Evolutionary conservation across 2,113 vertebrate species (phyloP).

Genomic region (Pyxicephalus adspersus): DNA sequence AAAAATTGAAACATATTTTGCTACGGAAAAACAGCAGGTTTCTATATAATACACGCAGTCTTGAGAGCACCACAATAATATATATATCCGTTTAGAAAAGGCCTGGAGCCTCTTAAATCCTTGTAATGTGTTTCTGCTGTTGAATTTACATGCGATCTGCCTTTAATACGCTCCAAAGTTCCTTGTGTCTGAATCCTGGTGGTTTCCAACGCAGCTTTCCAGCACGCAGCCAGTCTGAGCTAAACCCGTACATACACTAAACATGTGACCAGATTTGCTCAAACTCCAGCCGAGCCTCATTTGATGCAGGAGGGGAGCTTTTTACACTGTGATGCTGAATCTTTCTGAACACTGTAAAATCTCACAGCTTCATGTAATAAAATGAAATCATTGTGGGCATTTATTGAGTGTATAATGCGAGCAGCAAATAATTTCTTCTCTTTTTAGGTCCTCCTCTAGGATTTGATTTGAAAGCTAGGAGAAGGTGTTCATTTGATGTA

Average conservation of each 20-base stretch:
- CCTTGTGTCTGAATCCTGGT: background rate
- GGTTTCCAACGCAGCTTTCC: slow-evolving; percentile 9
- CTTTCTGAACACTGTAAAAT: slow-evolving; percentile 47
- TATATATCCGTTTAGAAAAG: background rate
- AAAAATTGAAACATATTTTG: background rate
- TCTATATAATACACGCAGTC: background rate
- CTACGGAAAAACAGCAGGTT: background rate
- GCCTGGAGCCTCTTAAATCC: background rate
- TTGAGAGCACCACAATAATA: background rate
- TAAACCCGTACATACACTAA: slow-evolving; percentile 1
- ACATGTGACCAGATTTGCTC: slow-evolving; percentile 31
- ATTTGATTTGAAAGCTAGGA: background rate
- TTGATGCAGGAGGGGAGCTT: slow-evolving; percentile 51
- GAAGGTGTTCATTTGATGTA: slow-evolving; percentile 13
- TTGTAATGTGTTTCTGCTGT: background rate
- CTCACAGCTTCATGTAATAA: slow-evolving; percentile 58
- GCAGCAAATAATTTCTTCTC: background rate
- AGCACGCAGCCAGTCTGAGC: slow-evolving; percentile 10
- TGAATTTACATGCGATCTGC: background rate
- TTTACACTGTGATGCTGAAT: slow-evolving; percentile 23
- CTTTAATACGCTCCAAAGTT: slow-evolving; percentile 28
- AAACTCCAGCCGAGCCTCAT: slow-evolving; percentile 46
- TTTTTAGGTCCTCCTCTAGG: background rate
- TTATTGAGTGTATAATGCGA: slow-evolving; percentile 57
- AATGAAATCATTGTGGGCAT: slow-evolving; percentile 54